A percentile compares a stretch with the other conserved stretches of the same genome.
Conservation (phyloP, 2,888 invertebrate genomes). For the Punctoribates punctum region DNA sequence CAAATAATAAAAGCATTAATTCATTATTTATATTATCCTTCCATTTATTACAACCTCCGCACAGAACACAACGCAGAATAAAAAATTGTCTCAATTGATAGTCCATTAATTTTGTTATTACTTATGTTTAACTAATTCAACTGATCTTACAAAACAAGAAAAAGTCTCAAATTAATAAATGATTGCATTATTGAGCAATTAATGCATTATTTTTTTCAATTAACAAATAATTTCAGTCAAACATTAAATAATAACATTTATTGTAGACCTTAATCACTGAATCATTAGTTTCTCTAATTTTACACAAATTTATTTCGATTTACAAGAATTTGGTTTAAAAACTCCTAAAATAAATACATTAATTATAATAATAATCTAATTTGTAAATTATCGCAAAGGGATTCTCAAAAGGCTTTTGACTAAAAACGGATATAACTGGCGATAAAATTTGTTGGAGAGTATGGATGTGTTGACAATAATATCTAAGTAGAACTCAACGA, state of each 20-base stretch:
- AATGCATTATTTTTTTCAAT: background rate
- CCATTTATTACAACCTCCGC: conserved; percentile 31
- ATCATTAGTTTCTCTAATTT: too few species aligned
- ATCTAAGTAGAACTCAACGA: conserved; percentile 20
- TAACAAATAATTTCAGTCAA: too few species aligned
- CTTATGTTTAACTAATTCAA: conserved; percentile 18
- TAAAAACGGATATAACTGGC: background rate
- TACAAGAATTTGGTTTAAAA: too few species aligned
- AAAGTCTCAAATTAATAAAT: background rate
- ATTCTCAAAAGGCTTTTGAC: background rate
- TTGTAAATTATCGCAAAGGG: too few species aligned
- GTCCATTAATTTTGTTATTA: conserved; percentile 10
- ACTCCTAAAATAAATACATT: too few species aligned
- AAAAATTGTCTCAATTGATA: conserved; percentile 21
- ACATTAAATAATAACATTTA: too few species aligned
- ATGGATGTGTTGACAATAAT: conserved; percentile 5
- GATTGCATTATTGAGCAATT: background rate
- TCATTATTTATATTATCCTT: conserved; percentile 38
- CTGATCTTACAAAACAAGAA: background rate
- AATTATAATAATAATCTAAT: too few species aligned
- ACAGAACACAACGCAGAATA: background rate
- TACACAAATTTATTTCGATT: too few species aligned
- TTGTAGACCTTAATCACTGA: too few species aligned
- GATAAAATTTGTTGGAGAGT: background rate
- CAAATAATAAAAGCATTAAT: conserved; percentile 36